A percentile compares a stretch with the other conserved stretches of the same genome.
phyloP scores from a whole-genome alignment of 2,888 invertebrate species.

The Odiellus spinosus region DNA sequence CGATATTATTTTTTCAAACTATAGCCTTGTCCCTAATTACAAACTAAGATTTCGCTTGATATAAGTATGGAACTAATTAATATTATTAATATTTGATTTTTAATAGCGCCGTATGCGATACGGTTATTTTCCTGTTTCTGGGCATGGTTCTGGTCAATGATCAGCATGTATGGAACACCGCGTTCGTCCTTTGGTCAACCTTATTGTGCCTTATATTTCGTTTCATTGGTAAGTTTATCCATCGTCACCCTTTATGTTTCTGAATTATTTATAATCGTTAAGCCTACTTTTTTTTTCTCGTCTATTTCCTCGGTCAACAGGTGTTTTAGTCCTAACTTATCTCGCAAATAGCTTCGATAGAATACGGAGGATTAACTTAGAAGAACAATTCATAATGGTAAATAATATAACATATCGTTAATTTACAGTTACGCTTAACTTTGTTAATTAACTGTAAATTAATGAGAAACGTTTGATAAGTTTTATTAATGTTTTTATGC shows the following conservation, averaged over 20 bases:
- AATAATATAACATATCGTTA: no score
- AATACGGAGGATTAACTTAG: conserved; percentile 32
- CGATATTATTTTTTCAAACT: neutral
- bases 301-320: conserved; percentile 24
- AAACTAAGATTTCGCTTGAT: no score
- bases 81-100: no score
- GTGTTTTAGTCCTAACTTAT: conserved; percentile 34
- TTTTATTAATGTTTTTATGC: no score
- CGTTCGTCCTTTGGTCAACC: conserved; percentile 33
- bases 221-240: conserved; percentile 30
- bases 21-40: neutral
- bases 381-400: conserved; percentile 41
- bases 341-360: conserved; percentile 33
- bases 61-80: no score
- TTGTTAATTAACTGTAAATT: no score
- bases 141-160: conserved; percentile 37
- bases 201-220: conserved; percentile 33
- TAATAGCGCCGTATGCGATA: conserved; percentile 36
- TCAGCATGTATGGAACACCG: conserved; percentile 33
- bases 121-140: conserved; percentile 40
- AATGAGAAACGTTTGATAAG: no score
- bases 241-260: no score
- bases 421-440: no score
- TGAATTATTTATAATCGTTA: no score
- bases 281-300: neutral